A percentile compares a stretch with the other conserved stretches of the same genome.
Conservation (phyloP, 1,140 invertebrate genomes). For the Sweltsa coloradensis region DNA sequence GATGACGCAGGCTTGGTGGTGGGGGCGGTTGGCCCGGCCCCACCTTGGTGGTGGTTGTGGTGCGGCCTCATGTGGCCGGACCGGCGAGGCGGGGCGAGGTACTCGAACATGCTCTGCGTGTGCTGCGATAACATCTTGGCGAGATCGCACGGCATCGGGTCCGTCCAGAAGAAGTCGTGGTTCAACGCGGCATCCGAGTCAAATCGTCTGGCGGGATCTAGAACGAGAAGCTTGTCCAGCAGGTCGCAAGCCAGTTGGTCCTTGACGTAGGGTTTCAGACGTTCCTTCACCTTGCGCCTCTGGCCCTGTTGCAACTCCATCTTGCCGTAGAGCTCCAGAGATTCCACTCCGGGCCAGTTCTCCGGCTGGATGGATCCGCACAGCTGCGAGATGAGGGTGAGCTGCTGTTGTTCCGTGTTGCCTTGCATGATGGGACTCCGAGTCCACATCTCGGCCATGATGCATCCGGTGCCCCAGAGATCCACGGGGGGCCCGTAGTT, state of each 20-base stretch:
- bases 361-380: conserved; percentile 93
- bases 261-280: conserved; percentile 84
- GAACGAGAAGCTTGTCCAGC: conserved; percentile 79
- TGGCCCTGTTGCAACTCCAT: conserved; percentile 85
- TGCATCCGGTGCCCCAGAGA: conserved; percentile 97
- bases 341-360: conserved; percentile 91
- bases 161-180: conserved; percentile 97
- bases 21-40: conserved; percentile 25
- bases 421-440: conserved; percentile 78
- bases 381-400: conserved; percentile 88
- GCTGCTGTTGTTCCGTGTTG: conserved; percentile 89
- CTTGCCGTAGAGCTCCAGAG: conserved; percentile 81
- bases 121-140: conserved; percentile 89
- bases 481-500: conserved; percentile 96
- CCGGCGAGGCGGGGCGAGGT: conserved; percentile 68
- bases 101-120: conserved; percentile 94
- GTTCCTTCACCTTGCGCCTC: conserved; percentile 82
- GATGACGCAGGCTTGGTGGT: conserved; percentile 36
- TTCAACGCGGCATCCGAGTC: conserved; percentile 90
- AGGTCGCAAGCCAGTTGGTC: conserved; percentile 87
- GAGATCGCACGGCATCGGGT: conserved; percentile 87
- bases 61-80: conserved; percentile 54
- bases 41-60: conserved; percentile 51
- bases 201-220: conserved; percentile 84
- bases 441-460: conserved; percentile 99